Conservation (phyloP, 2,113 vertebrate genomes). For the Sylvilagus bachmani region DNA sequence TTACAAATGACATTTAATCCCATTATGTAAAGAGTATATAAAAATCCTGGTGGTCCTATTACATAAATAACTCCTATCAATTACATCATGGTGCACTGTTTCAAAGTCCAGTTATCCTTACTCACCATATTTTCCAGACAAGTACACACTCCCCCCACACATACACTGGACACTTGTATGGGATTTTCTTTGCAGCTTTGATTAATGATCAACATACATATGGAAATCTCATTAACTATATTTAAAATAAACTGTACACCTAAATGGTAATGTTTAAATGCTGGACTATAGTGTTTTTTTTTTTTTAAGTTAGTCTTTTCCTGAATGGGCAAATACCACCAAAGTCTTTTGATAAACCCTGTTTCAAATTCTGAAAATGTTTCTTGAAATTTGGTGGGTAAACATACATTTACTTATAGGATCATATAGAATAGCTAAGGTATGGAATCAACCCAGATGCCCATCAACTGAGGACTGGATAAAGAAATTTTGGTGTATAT, state of each 20-base stretch:
- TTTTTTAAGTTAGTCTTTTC: too few relatives aligned
- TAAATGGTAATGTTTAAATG: slow-evolving; percentile 56
- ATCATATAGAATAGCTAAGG: too few relatives aligned
- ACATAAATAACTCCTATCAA: slow-evolving; percentile 53
- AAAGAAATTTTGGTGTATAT: too few relatives aligned
- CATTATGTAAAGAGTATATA: slow-evolving; percentile 26
- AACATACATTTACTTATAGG: too few relatives aligned
- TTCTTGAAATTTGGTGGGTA: too few relatives aligned
- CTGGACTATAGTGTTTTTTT: slow-evolving; percentile 6
- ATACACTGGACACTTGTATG: slow-evolving; percentile 55
- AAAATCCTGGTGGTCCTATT: slow-evolving; percentile 43
- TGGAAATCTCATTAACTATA: slow-evolving; percentile 46
- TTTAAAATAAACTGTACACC: slow-evolving; percentile 47
- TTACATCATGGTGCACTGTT: slow-evolving; percentile 54
- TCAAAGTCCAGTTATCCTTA: slow-evolving; percentile 63
- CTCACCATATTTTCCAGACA: slow-evolving; percentile 54
- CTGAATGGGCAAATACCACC: too few relatives aligned
- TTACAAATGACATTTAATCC: slow-evolving; percentile 75
- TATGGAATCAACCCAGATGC: too few relatives aligned
- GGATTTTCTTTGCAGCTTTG: slow-evolving; percentile 53
- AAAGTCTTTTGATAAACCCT: too few relatives aligned
- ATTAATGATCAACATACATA: slow-evolving; percentile 16
- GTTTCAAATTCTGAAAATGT: too few relatives aligned
- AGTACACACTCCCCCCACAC: neutral
- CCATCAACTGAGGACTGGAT: too few relatives aligned